Base-by-base conservation (phyloP, 2,888 invertebrate genomes). In the Pseudococcus viburni region DNA sequence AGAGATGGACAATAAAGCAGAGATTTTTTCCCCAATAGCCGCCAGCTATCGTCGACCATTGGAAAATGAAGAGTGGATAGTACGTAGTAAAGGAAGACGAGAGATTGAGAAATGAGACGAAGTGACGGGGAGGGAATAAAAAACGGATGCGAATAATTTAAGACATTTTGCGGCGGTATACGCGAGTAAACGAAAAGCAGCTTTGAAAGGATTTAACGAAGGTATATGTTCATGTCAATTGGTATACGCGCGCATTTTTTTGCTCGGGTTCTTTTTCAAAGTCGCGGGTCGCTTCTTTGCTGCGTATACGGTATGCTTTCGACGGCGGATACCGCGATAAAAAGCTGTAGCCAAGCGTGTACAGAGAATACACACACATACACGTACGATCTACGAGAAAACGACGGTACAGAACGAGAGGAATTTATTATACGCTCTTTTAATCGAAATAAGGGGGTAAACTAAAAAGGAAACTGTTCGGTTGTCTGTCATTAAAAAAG, bases 141-240 rank as follows among this genome's bases (percentile, higher is more conserved):
- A 73, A 73, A 26, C 26, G 33, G 26, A 73, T 73, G 68, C 68
- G 68, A 73, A 73, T 73, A 73, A 73, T 73, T 73, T 73, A 73
- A 73, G 68, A 73, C 68, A 73, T 73, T 73, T 26, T 33, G 12
- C 33, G 5, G 12, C 11, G 15, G 68, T 7, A 73, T 33, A 73
- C 26, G 26, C 26, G 26, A 33, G 26, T 33, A 33, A 33, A 33
- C 26, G 26, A 33, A 68, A 73, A 73, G 33, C 68, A 73, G 68
- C 68, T 73, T 73, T 73, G 68, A 73, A 73, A 73, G 68, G 68
- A 73, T 73, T 73, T 73, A 73, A 73, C 68, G 68, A 73, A 73
- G 68, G 68, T 73, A 73, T 73, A 73, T 73, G 68, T 73, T 73
- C 68, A 33, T 73, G 68, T 73, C 68, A 73, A 73, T 73, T 73